Base-by-base conservation (phyloP, 2,888 invertebrate species). In the Endomychus coccineus region DNA sequence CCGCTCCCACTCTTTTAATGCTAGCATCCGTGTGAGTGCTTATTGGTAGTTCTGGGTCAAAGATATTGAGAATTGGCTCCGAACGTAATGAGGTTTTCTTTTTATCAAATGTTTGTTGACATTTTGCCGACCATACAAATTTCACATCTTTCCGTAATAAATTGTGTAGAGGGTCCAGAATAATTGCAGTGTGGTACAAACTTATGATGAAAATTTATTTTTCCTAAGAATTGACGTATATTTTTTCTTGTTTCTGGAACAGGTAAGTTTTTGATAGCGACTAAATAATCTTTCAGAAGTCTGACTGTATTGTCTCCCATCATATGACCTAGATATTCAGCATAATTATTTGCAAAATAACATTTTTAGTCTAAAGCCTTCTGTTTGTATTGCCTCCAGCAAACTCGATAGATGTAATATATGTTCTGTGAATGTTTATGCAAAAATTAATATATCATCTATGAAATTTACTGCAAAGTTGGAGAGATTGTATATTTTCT, bases 371-470 rank as follows among this genome's bases (percentile, higher is more conserved):
- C 31, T 25, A 12, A 44, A 44, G 3, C 39, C 44, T 32, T 44
- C 36, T 5, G 27, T 16, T 21, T 6, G 7, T 10, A 36, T 40
- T 25, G 44, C 44, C 15, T 44, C 19, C 11, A 36, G 17, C 16
- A 36, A 14, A 11, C 11, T 16, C 11, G 5, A n/a, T 11, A 36
- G 12, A 36, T 51, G 46, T 9, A 19, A 9, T 19, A 51, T 17
- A 28, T 51, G 49, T 16, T 48, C 34, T 10, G 39, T 22, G 38
- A 46, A 51, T 12, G 36, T 39, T 28, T 44, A 30, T 21, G 50
- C 47, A 37, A 48, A 46, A 11, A 51, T 37, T 3, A 49, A 31
- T 10, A 47, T 44, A 19, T 48, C 50, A 36, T 51, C 48, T 24
- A 51, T 50, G 24, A 41, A 51, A 25, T 46, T 51, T 10, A 39